These are phyloP conservation scores for Schizaphis graminum DNA, from an alignment of 2,888 invertebrate genomes.

Conservation along the genomic window DNA sequence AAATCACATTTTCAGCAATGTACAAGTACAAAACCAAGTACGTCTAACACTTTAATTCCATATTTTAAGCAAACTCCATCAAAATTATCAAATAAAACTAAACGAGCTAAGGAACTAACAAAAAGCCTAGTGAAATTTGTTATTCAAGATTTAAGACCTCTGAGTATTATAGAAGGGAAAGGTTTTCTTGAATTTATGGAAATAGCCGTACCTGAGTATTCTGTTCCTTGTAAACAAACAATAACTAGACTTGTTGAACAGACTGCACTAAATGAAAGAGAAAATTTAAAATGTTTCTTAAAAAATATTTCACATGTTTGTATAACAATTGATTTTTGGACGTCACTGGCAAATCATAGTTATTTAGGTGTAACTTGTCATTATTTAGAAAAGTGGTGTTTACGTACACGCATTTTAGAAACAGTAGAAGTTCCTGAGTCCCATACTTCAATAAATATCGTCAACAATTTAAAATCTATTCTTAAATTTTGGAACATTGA, in stretches of 20 bases:
- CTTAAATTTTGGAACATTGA: not conserved
- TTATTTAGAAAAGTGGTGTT: conserved; percentile 13
- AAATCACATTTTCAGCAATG: no score
- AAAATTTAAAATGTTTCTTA: conserved; percentile 22
- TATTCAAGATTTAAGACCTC: conserved; percentile 2
- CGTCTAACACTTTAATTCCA: no score
- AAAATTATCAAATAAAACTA: no score
- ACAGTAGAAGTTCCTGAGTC: not conserved
- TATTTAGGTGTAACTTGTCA: conserved; percentile 36
- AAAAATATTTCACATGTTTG: conserved; percentile 25
- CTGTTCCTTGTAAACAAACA: conserved; percentile 20
- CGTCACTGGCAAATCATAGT: not conserved
- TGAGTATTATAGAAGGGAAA: conserved; percentile 22
- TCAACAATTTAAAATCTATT: conserved; percentile 2
- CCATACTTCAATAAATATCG: not conserved
- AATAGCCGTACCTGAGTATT: conserved; percentile 12
- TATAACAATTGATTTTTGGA: conserved; percentile 43
- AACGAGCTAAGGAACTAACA: no score
- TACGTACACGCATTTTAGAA: conserved; percentile 20
- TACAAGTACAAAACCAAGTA: no score
- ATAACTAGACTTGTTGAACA: conserved; percentile 8
- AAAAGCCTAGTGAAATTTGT: not conserved
- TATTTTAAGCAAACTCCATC: no score
- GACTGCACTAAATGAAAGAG: not conserved
- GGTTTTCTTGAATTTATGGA: conserved; percentile 36